Evolutionary conservation across 2,888 invertebrate species (phyloP), one percentile per base, ranked within the genome.

Genomic region (Drosophila infuscata): DNA sequence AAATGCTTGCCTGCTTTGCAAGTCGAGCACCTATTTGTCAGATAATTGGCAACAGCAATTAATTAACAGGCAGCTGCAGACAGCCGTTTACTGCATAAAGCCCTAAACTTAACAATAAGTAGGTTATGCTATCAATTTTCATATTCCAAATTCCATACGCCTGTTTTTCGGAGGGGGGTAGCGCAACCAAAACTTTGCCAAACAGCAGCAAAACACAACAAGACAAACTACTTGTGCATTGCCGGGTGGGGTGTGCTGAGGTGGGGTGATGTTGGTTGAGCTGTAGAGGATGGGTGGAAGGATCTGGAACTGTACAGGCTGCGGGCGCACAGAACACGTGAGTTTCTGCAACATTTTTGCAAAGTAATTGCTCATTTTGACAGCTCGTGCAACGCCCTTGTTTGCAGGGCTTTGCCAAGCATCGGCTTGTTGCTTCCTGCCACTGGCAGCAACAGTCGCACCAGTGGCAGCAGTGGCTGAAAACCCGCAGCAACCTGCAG

Each of bases 341-440:
- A 86, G 89, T 81, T 65, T 81, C 70, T 89, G 88, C 82, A 89
- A 87, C 88, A 89, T 87, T 87, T 88, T 89, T 88, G 85, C 88
- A 87, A 87, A 87, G 87, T 87, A 89, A 87, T 87, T 87, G 87
- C 87, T 87, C 87, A 87, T 89, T 87, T 89, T 89, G 89, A 89
- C 89, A 89, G 89, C 75, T 87, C 83, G 76, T 88, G 89, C 84
- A 87, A 88, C 89, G 89, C 89, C 87, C 87, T 85, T 89, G 87
- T 88, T 85, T 86, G 85, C 61, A 58, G 76, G 68, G 56, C 62
- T 81, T 72, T 66, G 76, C 59, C 67, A 43, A 81, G 70, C 73
- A 67, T 60, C 83, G 81, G 81, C 87, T 86, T 85, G 85, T 86
- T 85, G 89, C 85, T 86, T 79, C 74, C 89, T 86, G 89, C 84